These are phyloP conservation scores for Rhopalosiphum maidis DNA, from an alignment of 1,140 invertebrate species.

Conservation along the genomic window DNA sequence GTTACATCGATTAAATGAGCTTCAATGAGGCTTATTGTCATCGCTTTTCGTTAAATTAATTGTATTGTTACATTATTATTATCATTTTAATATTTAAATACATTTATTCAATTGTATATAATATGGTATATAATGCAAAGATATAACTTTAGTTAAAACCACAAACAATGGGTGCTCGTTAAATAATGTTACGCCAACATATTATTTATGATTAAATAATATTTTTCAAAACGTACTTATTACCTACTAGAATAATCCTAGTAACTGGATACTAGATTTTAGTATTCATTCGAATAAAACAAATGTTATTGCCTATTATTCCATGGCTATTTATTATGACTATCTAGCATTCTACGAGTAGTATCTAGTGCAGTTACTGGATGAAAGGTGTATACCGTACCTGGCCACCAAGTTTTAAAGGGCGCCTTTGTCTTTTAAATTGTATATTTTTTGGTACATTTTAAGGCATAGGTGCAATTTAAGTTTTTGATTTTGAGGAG, in stretches of 20 bases:
- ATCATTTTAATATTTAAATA: neutral
- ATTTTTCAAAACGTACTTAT: neutral
- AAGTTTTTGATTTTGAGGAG: too few relatives aligned
- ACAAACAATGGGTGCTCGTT: neutral
- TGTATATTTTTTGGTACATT: too few relatives aligned
- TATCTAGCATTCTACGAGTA: too few relatives aligned
- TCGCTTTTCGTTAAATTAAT: neutral
- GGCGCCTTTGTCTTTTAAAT: too few relatives aligned
- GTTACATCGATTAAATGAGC: neutral
- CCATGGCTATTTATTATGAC: too few relatives aligned
- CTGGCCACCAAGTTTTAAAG: too few relatives aligned
- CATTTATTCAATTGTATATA: neutral
- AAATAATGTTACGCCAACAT: neutral
- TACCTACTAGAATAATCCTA: neutral
- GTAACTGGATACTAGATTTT: neutral
- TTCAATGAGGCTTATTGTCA: neutral
- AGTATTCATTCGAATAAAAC: neutral
- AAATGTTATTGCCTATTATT: neutral
- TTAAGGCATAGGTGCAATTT: too few relatives aligned
- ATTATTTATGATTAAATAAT: neutral
- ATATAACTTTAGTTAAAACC: neutral
- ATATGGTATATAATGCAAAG: neutral
- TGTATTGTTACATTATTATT: neutral
- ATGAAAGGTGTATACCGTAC: too few relatives aligned
- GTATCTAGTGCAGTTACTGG: too few relatives aligned